A percentile compares a stretch with the other conserved stretches of the same genome.
These are phyloP conservation scores for Drosophila mojavensis DNA, from an alignment of 1,140 invertebrate species.

Conservation along the genomic window DNA sequence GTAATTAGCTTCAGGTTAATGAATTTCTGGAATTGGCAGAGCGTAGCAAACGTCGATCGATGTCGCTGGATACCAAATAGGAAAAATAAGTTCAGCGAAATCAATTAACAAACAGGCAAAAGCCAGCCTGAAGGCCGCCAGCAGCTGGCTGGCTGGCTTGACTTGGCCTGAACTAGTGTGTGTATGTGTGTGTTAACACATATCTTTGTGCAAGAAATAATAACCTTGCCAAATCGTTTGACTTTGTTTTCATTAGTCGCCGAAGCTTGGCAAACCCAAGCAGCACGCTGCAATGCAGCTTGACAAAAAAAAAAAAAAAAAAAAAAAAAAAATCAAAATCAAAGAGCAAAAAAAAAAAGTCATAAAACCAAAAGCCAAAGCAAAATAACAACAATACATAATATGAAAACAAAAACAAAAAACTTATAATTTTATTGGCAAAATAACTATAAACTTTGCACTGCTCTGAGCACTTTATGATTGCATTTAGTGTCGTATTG, in stretches of 20 bases:
- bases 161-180: background rate
- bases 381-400: slow-evolving; percentile 29
- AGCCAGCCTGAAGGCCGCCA: slow-evolving; percentile 20
- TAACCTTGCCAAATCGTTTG: slow-evolving; percentile 77
- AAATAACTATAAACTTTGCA: slow-evolving; percentile 58
- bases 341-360: slow-evolving; percentile 3
- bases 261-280: slow-evolving; percentile 57
- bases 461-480: slow-evolving; percentile 53
- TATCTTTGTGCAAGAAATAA: slow-evolving; percentile 77
- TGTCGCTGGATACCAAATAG: slow-evolving; percentile 5
- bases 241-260: slow-evolving; percentile 56
- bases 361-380: background rate
- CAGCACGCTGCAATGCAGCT: slow-evolving; percentile 17
- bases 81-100: slow-evolving; percentile 40
- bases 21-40: background rate
- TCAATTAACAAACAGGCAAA: slow-evolving; percentile 32
- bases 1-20: background rate
- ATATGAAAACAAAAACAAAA: slow-evolving; percentile 17
- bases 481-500: slow-evolving; percentile 35
- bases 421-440: slow-evolving; percentile 33
- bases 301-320: slow-evolving; percentile 26
- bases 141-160: background rate
- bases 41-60: slow-evolving; percentile 1
- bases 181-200: slow-evolving; percentile 50
- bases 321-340: slow-evolving; percentile 12